Conservation (phyloP, 2,113 vertebrate species). For the Dascyllus trimaculatus region DNA sequence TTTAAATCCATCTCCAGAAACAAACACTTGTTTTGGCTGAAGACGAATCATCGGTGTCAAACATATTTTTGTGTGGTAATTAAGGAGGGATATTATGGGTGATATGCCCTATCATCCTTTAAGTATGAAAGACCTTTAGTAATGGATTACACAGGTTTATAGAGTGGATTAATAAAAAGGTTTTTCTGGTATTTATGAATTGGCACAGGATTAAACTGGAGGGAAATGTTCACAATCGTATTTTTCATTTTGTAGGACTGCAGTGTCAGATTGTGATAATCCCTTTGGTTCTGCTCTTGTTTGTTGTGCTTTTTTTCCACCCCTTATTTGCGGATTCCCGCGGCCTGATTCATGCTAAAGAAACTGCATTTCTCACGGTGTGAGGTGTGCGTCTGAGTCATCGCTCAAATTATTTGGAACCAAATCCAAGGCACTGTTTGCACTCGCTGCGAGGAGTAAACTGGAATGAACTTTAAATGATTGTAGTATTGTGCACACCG, state of each 20-base stretch:
- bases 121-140: conserved; percentile 46
- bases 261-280: conserved; percentile 41
- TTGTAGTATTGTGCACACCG: not conserved
- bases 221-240: conserved; percentile 20
- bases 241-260: conserved; percentile 44
- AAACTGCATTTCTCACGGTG: not conserved
- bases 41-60: conserved; percentile 18
- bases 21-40: conserved; percentile 22
- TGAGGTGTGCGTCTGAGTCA: not conserved
- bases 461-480: not conserved
- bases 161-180: conserved; percentile 29
- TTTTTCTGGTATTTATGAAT: conserved; percentile 48
- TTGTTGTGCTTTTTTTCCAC: not conserved
- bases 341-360: not conserved
- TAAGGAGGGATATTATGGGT: conserved; percentile 40
- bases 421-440: not conserved
- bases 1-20: conserved; percentile 33
- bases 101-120: conserved; percentile 12
- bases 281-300: conserved; percentile 46
- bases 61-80: conserved; percentile 28
- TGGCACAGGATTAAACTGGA: conserved; percentile 58
- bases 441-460: not conserved
- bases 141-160: conserved; percentile 64
- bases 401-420: not conserved
- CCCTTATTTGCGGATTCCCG: not conserved